Evolutionary conservation across 2,797 vertebrate species (phyloP).

Genomic region (Girardinus metallicus): DNA sequence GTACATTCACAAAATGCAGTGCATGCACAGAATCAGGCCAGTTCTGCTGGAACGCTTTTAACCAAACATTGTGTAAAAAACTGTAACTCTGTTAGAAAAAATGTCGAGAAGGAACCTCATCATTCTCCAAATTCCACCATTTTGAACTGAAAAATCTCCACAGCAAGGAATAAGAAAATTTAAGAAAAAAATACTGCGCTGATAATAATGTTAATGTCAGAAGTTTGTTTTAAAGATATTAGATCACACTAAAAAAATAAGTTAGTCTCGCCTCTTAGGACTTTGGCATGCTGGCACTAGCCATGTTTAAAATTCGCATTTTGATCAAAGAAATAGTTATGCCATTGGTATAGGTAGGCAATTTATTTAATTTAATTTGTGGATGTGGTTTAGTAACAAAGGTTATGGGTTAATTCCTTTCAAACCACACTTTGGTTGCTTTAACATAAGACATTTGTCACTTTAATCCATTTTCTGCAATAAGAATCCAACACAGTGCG

Average conservation of each 20-base stretch:
- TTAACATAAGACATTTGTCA: not conserved
- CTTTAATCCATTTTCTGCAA: not conserved
- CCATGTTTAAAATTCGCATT: not conserved
- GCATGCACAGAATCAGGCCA: not conserved
- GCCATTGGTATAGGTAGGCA: not conserved
- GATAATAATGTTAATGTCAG: not conserved
- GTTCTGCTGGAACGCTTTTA: not conserved
- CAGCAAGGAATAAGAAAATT: not conserved
- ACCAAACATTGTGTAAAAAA: not conserved
- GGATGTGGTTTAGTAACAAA: not conserved
- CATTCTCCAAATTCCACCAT: not conserved
- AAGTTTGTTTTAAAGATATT: not conserved
- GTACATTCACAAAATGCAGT: not conserved
- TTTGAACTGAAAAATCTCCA: not conserved
- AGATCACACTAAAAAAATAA: not conserved
- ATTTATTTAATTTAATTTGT: not conserved
- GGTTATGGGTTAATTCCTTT: not conserved
- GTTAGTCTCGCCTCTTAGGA: not conserved
- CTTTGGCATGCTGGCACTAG: not conserved
- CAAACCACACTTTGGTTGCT: not conserved
- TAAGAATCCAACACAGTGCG: not conserved
- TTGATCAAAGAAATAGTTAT: not conserved
- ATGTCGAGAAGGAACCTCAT: not conserved
- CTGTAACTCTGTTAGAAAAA: not conserved
- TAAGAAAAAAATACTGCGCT: not conserved